These are phyloP conservation scores for Lampris incognitus DNA, from an alignment of 2,113 vertebrate species.

Conservation along the genomic window DNA sequence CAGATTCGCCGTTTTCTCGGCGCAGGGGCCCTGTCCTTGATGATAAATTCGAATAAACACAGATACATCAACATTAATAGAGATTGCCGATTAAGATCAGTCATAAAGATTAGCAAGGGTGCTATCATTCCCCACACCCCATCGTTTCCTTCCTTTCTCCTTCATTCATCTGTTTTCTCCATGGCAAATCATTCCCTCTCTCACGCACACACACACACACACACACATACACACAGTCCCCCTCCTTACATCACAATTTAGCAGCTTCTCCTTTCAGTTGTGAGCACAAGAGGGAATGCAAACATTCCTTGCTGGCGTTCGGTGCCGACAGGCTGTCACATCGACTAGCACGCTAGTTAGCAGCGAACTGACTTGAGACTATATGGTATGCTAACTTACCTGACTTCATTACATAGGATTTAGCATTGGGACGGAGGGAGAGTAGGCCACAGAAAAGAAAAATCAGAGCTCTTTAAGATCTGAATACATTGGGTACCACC, in stretches of 20 bases:
- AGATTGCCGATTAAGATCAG: conserved; percentile 81
- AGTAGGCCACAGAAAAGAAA: too few relatives aligned
- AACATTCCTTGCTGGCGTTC: conserved; percentile 22
- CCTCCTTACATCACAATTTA: conserved; percentile 42
- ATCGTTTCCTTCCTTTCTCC: conserved; percentile 26
- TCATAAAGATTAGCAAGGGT: too few relatives aligned
- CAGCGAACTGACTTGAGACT: not conserved
- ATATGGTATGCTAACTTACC: conserved; percentile 5
- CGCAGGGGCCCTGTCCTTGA: conserved; percentile 69
- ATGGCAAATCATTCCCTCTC: conserved; percentile 30
- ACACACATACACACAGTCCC: not conserved
- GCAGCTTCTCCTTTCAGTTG: not conserved
- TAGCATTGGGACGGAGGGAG: not conserved
- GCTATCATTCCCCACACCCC: conserved; percentile 39
- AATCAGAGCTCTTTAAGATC: not conserved
- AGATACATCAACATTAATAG: conserved; percentile 76
- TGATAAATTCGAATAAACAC: conserved; percentile 84
- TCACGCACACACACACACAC: conserved; percentile 33
- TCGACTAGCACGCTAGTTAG: not conserved
- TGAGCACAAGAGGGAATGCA: not conserved
- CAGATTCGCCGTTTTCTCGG: conserved; percentile 59
- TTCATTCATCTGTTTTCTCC: conserved; percentile 46
- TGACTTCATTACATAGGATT: not conserved
- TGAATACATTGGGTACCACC: conserved; percentile 13
- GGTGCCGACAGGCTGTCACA: conserved; percentile 26